Conservation (phyloP, 2,113 vertebrate genomes). For the Herpetotheres cachinnans region DNA sequence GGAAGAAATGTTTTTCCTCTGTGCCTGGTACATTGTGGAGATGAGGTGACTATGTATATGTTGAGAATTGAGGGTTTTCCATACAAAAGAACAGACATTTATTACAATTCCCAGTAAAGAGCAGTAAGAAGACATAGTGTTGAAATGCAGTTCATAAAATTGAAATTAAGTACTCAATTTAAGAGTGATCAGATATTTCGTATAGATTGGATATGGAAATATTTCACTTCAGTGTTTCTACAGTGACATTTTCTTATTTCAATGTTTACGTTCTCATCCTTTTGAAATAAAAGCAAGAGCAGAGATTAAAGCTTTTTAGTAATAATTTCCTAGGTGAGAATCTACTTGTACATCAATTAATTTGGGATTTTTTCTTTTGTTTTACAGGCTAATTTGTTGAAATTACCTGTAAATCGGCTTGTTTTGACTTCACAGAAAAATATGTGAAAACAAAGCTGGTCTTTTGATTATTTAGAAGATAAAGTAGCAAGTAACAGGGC, state of each 20-base stretch:
- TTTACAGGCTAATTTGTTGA: not conserved
- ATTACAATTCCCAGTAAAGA: not conserved
- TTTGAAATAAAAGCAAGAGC: not conserved
- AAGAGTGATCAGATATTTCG: not conserved
- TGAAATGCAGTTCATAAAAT: not conserved
- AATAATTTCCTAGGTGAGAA: not conserved
- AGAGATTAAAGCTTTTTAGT: not conserved
- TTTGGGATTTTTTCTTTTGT: not conserved
- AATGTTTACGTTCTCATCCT: not conserved
- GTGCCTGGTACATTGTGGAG: not conserved
- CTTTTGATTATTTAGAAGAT: not conserved
- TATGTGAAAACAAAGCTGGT: not conserved
- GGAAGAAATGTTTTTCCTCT: not conserved
- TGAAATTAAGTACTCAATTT: not conserved
- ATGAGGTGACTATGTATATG: not conserved
- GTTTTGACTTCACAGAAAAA: not conserved
- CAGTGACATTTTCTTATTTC: not conserved
- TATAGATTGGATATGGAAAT: not conserved
- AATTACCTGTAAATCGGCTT: not conserved
- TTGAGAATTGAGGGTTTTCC: not conserved
- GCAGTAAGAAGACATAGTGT: not conserved
- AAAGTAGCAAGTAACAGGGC: not conserved
- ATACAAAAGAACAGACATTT: not conserved
- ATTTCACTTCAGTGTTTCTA: not conserved
- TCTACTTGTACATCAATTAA: not conserved